phyloP scores from a whole-genome alignment of 2,797 vertebrate genomes.

The Tenualosa thibaudeaui region DNA sequence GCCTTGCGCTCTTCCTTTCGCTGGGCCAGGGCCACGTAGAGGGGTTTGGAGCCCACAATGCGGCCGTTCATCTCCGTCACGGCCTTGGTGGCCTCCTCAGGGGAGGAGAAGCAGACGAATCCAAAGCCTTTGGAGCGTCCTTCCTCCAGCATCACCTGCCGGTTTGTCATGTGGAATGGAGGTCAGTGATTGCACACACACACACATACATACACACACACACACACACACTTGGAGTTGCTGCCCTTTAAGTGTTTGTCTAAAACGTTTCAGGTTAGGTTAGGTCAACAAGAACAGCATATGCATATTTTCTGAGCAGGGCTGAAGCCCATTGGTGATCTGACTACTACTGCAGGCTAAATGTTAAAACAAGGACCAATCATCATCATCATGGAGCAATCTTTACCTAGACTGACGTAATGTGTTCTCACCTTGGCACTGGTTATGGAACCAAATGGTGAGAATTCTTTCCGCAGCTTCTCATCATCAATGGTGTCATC shows the following conservation, averaged over 20 bases:
- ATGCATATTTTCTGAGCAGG: neutral
- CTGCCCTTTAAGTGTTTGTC: neutral
- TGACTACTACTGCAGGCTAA: neutral
- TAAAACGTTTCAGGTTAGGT: neutral
- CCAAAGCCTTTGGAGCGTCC: slow-evolving; percentile 98
- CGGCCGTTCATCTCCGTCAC: slow-evolving; percentile 99
- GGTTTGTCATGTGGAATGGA: neutral
- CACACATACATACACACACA: neutral
- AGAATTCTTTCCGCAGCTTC: slow-evolving; percentile 96
- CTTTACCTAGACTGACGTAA: neutral
- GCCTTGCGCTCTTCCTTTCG: slow-evolving; percentile 98
- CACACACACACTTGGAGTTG: neutral
- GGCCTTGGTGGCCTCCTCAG: slow-evolving; percentile 97
- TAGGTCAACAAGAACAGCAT: neutral
- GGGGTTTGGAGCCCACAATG: slow-evolving; percentile 95
- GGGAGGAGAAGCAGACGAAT: slow-evolving; percentile 98
- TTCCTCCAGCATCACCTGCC: slow-evolving; percentile 96
- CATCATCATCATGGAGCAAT: neutral
- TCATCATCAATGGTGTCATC: slow-evolving; percentile 99
- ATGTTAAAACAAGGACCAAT: too few species aligned
- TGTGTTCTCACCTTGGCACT: slow-evolving; percentile 86
- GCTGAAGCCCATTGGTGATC: neutral
- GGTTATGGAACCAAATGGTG: slow-evolving; percentile 96
- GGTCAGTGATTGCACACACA: neutral
- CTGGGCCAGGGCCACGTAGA: slow-evolving; percentile 95